phyloP scores from a whole-genome alignment of 2,888 invertebrate species.

The Noctua comes region DNA sequence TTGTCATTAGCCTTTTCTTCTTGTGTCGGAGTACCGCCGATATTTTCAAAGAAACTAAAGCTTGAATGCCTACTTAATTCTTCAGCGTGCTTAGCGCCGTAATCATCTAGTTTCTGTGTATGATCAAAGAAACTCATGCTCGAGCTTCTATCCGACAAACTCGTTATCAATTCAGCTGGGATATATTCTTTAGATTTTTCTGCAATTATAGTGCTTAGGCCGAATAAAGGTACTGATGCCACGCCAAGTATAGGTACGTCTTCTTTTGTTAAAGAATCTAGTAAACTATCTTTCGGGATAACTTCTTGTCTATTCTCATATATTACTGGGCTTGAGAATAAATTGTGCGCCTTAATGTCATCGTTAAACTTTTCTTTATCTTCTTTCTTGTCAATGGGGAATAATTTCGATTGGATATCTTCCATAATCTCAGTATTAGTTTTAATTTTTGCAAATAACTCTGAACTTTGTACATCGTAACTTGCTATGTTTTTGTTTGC shows the following conservation, averaged over 20 bases:
- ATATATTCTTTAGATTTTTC: slow-evolving; percentile 68
- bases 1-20: slow-evolving; percentile 24
- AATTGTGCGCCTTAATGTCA: slow-evolving; percentile 37
- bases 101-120: slow-evolving; percentile 42
- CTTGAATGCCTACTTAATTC: slow-evolving; percentile 59
- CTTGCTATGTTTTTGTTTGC: slow-evolving; percentile 26
- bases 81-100: slow-evolving; percentile 34
- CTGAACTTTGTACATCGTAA: slow-evolving; percentile 28
- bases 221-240: slow-evolving; percentile 74
- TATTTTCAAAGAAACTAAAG: slow-evolving; percentile 70
- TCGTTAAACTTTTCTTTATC: slow-evolving; percentile 25
- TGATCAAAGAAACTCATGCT: slow-evolving; percentile 68
- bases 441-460: slow-evolving; percentile 26
- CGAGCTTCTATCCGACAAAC: slow-evolving; percentile 61
- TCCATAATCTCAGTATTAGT: slow-evolving; percentile 19
- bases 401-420: slow-evolving; percentile 10
- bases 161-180: slow-evolving; percentile 51
- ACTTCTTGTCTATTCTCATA: slow-evolving; percentile 30
- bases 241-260: slow-evolving; percentile 69
- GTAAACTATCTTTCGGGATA: slow-evolving; percentile 49
- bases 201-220: slow-evolving; percentile 72
- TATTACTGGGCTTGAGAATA: slow-evolving; percentile 35
- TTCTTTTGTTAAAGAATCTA: slow-evolving; percentile 66
- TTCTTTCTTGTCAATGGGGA: slow-evolving; percentile 42
- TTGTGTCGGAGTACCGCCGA: slow-evolving; percentile 43